Percentiles rank a stretch among this genome's conserved stretches.
Evolutionary conservation across 2,113 vertebrate species (phyloP).

Genomic region (Spheniscus mendiculus): DNA sequence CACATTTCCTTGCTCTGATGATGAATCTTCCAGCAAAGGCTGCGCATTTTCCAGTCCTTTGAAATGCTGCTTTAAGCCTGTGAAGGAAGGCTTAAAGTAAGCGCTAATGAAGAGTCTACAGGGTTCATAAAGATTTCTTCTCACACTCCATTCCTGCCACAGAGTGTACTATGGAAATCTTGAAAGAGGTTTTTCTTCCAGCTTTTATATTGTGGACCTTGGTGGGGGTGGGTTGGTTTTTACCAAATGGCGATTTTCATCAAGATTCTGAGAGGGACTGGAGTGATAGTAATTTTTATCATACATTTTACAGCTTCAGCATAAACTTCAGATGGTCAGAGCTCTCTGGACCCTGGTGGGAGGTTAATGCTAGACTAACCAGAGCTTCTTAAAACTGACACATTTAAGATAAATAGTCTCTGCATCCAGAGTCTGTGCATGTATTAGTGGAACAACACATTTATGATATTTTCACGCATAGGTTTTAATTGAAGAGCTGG

Average conservation of each 20-base stretch:
- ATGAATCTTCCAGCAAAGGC: neutral
- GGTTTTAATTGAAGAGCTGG: neutral
- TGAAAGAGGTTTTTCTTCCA: neutral
- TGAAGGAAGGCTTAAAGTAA: neutral
- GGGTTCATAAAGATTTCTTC: neutral
- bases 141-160: rapidly evolving
- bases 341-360: neutral
- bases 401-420: neutral
- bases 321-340: neutral
- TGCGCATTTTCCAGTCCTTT: neutral
- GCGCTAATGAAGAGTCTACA: neutral
- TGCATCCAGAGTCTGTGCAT: rapidly evolving
- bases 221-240: neutral
- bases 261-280: neutral
- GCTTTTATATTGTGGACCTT: neutral
- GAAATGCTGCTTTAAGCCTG: neutral
- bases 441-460: neutral
- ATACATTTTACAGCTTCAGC: neutral
- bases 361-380: neutral
- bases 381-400: neutral
- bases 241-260: neutral
- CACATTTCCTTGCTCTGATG: rapidly evolving
- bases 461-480: rapidly evolving
- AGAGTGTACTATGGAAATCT: neutral
- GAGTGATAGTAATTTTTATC: neutral